Evolutionary conservation across 2,113 vertebrate genomes (phyloP).

Genomic region (Siphamia tubifer): DNA sequence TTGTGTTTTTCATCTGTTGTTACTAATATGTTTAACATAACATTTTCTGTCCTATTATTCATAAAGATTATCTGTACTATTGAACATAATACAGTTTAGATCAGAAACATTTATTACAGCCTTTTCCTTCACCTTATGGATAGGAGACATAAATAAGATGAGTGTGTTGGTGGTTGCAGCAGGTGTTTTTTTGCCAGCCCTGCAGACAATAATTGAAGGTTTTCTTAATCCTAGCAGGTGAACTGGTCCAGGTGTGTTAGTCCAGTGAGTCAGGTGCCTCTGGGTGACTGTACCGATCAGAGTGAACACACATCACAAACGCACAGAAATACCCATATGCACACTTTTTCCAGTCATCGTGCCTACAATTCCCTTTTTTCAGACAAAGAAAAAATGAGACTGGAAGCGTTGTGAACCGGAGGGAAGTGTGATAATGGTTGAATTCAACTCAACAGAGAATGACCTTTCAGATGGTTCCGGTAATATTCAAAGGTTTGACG

Average conservation of each 20-base stretch:
- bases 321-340: not conserved
- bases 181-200: not conserved
- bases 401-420: not conserved
- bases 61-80: too few relatives aligned
- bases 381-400: not conserved
- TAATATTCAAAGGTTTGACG: too few relatives aligned
- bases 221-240: slow-evolving; percentile 24
- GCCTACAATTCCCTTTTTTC: not conserved
- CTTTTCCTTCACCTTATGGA: too few relatives aligned
- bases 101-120: too few relatives aligned
- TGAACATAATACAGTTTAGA: too few relatives aligned
- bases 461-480: not conserved
- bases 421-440: not conserved
- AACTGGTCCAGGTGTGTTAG: slow-evolving; percentile 43
- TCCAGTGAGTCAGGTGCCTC: slow-evolving; percentile 34
- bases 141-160: too few relatives aligned
- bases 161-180: too few relatives aligned
- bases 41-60: too few relatives aligned
- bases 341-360: not conserved
- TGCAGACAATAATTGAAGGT: not conserved
- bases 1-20: too few relatives aligned
- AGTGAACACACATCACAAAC: not conserved
- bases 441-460: not conserved
- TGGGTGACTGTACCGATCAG: not conserved
- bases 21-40: too few relatives aligned